Base-by-base conservation (phyloP, 2,888 invertebrate species). In the Napeogenes sylphis region DNA sequence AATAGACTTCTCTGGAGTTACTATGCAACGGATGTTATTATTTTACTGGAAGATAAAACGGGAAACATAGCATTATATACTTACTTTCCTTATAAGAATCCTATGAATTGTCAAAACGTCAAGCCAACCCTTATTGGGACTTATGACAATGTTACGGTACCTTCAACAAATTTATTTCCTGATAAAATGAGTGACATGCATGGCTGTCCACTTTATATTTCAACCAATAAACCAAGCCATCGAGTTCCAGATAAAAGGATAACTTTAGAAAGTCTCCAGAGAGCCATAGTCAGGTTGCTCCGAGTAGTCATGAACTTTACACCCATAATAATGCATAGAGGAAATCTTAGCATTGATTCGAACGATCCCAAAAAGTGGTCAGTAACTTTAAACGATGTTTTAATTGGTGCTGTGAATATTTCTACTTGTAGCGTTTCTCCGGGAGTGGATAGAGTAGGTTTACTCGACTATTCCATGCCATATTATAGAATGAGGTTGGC, bases 131-230 rank as follows among this genome's bases (percentile, higher is more conserved):
- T 83, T 0, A 74, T 86, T 30, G 77, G 75, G 4, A 72, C 72
- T 66, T 81, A 80, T 75, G 73, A 75, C 45, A 67, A 72, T 60
- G 71, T 64, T 6, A 63, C 61, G 35, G 53, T 68, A 56, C 68
- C 71, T 32, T 51, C 68, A 2, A 62, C 67, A 4, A 63, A 77
- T 21, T 56, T 82, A 45, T 87, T 77, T 67, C 76, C 78, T 3
- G 80, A 87, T 62, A 87, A 87, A 74, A 80, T 84, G 78, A 71
- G 68, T 45, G 79, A 85, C 42, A 84, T 87, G 84, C 74, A 79
- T 38, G 76, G 79, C 56, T 87, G 86, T 57, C 87, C 85, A 2
- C 68, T 86, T 2, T n/a, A n/a, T n/a, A n/a, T n/a, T n/a, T n/a
- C n/a, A n/a, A n/a, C n/a, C n/a, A n/a, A n/a, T n/a, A n/a, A n/a